These are phyloP conservation scores for Drosophila asahinai DNA, from an alignment of 1,140 invertebrate genomes.

Conservation along the genomic window DNA sequence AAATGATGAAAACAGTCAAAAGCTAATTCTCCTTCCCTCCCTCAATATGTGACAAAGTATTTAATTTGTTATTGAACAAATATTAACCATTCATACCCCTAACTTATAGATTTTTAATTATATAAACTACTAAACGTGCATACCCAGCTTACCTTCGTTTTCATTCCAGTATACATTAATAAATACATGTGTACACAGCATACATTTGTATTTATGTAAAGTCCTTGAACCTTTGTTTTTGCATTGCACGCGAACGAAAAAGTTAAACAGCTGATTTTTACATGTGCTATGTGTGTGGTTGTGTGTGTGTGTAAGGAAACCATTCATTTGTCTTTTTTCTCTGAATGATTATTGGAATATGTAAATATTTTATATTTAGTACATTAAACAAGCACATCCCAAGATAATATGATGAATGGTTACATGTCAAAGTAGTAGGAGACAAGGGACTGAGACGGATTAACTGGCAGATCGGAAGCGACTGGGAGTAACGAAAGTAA, in stretches of 20 bases:
- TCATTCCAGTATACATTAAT: background rate
- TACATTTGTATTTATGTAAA: constrained; percentile 19
- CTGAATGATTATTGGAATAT: constrained; percentile 1
- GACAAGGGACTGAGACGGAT: constrained; percentile 10
- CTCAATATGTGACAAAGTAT: background rate
- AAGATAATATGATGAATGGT: constrained; percentile 11
- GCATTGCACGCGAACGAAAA: constrained; percentile 25
- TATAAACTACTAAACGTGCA: background rate
- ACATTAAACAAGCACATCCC: background rate
- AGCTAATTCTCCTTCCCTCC: background rate
- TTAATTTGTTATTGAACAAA: background rate
- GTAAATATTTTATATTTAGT: background rate
- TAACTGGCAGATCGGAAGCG: constrained; percentile 7
- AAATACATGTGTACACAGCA: background rate
- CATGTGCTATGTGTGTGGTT: background rate
- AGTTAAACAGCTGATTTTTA: constrained; percentile 31
- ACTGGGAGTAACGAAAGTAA: background rate
- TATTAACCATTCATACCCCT: too few relatives aligned
- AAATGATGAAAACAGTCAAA: background rate
- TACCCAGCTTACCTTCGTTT: background rate
- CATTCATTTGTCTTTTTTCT: background rate
- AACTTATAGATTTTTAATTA: background rate
- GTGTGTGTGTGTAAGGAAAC: background rate
- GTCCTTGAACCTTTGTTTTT: constrained; percentile 65
- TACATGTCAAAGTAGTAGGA: background rate